Evolutionary conservation across 1,140 invertebrate species (phyloP), one percentile per base, ranked within the genome.

Genomic region (Akabosia matsudoensis): DNA sequence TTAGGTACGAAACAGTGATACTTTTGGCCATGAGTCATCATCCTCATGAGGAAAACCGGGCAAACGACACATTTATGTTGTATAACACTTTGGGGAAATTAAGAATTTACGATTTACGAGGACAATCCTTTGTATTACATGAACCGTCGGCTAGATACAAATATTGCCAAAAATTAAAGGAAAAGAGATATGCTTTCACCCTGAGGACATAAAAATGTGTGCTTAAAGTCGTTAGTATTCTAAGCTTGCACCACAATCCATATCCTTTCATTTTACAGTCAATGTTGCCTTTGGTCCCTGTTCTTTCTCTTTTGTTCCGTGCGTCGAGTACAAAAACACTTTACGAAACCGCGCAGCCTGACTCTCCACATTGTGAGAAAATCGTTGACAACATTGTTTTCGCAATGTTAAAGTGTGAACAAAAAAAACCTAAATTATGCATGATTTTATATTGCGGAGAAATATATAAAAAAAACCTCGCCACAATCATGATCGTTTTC

Each of bases 51-150:
- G 54, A 56, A 56, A 16, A 56, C 7, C 3, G n/a, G 10, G 54
- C 54, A 24, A 10, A 56, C 7, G 54, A 56, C 10, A 10, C 10
- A 56, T 16, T 16, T 16, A 16, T 56, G 54, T 24, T 56, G 24
- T 56, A 56, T 56, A 16, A 56, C 54, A 56, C 54, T 10, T 56
- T 56, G 10, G 54, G 54, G 54, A 56, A 56, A 56, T 56, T 56
- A 56, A 56, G 54, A 56, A 56, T 56, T 56, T 56, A 56, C 54
- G 54, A 24, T 56, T 56, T 56, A 24, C 37, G 7, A 10, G 18
- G 7, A 45, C 18, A 45, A 18, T 56, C 54, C 10, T 3, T 56
- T 16, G n/a, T 22, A 56, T 3, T 16, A 10, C 10, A n/a, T n/a
- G n/a, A n/a, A n/a, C n/a, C n/a, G n/a, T n/a, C n/a, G n/a, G n/a